phyloP scores from a whole-genome alignment of 2,888 invertebrate genomes.

The Erebia aethiops region DNA sequence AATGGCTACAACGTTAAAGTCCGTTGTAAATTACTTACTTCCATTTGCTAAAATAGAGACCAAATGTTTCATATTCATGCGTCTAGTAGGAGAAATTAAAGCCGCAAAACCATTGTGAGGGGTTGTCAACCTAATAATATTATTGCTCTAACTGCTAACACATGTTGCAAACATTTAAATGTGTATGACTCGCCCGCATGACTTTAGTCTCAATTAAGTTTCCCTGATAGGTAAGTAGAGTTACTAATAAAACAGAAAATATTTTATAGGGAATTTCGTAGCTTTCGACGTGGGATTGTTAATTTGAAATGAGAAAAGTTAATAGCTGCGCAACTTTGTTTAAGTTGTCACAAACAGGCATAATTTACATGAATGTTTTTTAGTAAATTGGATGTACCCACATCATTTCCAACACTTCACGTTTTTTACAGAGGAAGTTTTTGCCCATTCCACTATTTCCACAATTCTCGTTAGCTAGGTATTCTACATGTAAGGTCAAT shows the following conservation, averaged over 20 bases:
- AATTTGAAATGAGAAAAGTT: conserved; percentile 14
- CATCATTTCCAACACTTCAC: background rate
- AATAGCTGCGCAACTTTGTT: background rate
- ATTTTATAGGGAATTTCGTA: background rate
- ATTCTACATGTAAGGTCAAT: no score
- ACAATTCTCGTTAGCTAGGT: background rate
- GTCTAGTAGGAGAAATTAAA: conserved; percentile 14
- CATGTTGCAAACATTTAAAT: conserved; percentile 21
- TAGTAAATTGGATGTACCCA: background rate
- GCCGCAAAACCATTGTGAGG: conserved; percentile 21
- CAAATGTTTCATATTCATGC: conserved; percentile 24
- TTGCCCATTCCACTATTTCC: background rate
- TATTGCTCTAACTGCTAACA: conserved; percentile 34
- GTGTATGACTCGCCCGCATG: background rate
- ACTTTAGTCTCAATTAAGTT: background rate
- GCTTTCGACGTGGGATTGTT: background rate
- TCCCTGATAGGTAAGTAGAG: background rate
- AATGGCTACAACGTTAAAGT: conserved; percentile 10
- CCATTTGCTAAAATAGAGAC: conserved; percentile 30
- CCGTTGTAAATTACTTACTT: conserved; percentile 25
- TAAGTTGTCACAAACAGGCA: background rate
- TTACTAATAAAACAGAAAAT: background rate
- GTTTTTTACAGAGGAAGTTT: background rate
- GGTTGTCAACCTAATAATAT: conserved; percentile 27
- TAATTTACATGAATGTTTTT: background rate